Evolutionary conservation across 2,797 vertebrate genomes (phyloP), one percentile per base, ranked within the genome.

Genomic region (Sebastolobus altivelis): DNA sequence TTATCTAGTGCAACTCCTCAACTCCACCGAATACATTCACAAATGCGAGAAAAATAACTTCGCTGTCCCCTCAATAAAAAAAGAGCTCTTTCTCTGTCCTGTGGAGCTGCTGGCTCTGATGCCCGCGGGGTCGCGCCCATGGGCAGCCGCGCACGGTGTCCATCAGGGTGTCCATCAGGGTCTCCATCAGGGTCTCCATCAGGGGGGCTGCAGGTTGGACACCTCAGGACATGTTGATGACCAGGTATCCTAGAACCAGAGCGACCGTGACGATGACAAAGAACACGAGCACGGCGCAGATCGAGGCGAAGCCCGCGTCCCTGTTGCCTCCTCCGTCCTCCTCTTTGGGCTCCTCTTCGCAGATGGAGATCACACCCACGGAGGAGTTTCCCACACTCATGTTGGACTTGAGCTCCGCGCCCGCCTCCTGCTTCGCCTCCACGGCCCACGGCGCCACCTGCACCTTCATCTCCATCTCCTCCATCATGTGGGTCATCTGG

Each of bases 401-500:
- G 43, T 96, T 96, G 87, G 97, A 97, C 87, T 97, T 97, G 20
- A 99, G 96, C 93, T 99, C 99, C 0, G 98, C 97, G 8, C 98
- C 98, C 0, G 97, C 96, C 72, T 97, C 96, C 92, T 98, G 97
- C 86, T 97, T 97, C 46, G 98, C 97, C 87, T 98, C 98, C 52
- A 99, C 98, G 0, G 98, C 97, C 99, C 99, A 99, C 65, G 97
- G 98, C 29, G 97, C 98, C 75, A 99, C 98, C 89, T 96, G 98
- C 83, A 99, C 98, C 89, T 99, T 99, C 98, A 97, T 97, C 91
- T 99, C 99, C 99, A 99, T 99, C 93, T 99, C 97, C 83, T 98
- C 96, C 95, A 98, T 97, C 98, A 99, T 99, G 91, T 97, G 96
- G 81, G 95, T 96, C 89, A 99, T 96, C 93, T 98, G 97, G 79